phyloP scores from a whole-genome alignment of 2,113 vertebrate genomes.

The Clarias gariepinus region DNA sequence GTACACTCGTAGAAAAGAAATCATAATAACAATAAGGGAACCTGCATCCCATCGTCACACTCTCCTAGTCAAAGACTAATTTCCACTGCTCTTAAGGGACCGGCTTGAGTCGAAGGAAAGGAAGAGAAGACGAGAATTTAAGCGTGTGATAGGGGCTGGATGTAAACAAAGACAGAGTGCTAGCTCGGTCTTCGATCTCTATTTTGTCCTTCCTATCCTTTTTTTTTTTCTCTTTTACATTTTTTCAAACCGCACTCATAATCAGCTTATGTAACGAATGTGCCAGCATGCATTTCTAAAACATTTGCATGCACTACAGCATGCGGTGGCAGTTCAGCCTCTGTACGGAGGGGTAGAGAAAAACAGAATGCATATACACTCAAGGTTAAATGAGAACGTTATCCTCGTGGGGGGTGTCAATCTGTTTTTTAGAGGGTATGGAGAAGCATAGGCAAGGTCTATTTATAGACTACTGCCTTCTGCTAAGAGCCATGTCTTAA shows the following conservation, averaged over 20 bases:
- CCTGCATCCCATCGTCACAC: constrained; percentile 53
- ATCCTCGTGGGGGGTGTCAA: constrained; percentile 4
- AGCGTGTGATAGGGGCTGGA: background rate
- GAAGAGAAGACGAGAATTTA: background rate
- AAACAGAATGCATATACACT: constrained; percentile 8
- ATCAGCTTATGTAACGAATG: constrained; percentile 45
- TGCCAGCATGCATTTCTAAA: constrained; percentile 1
- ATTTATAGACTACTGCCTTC: constrained; percentile 41
- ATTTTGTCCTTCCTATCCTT: background rate
- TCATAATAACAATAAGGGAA: constrained; percentile 68
- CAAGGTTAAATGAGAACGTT: constrained; percentile 45
- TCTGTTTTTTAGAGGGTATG: constrained; percentile 24
- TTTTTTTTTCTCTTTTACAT: background rate
- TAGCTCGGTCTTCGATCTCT: constrained; percentile 48
- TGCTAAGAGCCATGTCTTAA: constrained; percentile 28
- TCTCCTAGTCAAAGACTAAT: background rate
- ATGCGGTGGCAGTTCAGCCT: constrained; percentile 4
- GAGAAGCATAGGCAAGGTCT: constrained; percentile 26
- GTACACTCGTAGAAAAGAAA: constrained; percentile 70
- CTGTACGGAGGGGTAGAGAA: background rate
- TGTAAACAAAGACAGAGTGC: constrained; percentile 49
- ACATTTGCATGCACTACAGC: constrained; percentile 7
- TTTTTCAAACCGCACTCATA: constrained; percentile 35
- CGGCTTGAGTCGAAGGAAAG: background rate
- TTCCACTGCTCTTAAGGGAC: background rate